Evolutionary conservation across 2,888 invertebrate species (phyloP).

Genomic region (Sisyra nigra): DNA sequence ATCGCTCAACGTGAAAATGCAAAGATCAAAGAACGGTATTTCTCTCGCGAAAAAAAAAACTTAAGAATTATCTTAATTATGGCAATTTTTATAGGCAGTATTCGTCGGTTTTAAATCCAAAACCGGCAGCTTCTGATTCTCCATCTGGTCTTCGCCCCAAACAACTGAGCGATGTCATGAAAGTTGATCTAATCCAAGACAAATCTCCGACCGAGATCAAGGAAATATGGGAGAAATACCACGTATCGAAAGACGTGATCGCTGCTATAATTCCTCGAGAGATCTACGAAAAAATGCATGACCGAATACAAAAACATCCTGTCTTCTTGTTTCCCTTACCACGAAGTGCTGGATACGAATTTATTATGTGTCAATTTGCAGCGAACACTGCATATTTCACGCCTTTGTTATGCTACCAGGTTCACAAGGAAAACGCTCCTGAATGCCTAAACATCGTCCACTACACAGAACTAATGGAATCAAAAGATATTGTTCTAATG

Average conservation of each 20-base stretch:
- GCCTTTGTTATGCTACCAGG: constrained; percentile 69
- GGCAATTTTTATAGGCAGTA: constrained; percentile 30
- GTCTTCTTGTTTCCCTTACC: constrained; percentile 70
- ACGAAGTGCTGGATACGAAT: constrained; percentile 70
- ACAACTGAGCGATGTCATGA: constrained; percentile 53
- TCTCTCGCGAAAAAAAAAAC: no score
- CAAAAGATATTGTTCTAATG: constrained; percentile 67
- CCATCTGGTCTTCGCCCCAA: constrained; percentile 29
- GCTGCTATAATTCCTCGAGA: constrained; percentile 50
- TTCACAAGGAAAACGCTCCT: constrained; percentile 77
- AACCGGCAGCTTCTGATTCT: constrained; percentile 25
- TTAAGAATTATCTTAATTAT: constrained; percentile 14
- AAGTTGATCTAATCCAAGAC: constrained; percentile 53
- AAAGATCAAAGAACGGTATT: constrained; percentile 13
- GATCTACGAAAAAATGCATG: constrained; percentile 39
- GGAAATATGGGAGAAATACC: constrained; percentile 66
- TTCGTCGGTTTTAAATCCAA: constrained; percentile 48
- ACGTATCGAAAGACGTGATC: constrained; percentile 58
- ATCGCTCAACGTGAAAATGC: constrained; percentile 21
- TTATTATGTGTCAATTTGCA: constrained; percentile 60
- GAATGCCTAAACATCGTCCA: constrained; percentile 69
- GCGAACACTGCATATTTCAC: constrained; percentile 67
- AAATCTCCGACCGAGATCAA: constrained; percentile 56
- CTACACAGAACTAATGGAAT: constrained; percentile 53
- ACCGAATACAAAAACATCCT: constrained; percentile 40